Conservation (phyloP, 2,113 vertebrate genomes). For the Corvus hawaiiensis region DNA sequence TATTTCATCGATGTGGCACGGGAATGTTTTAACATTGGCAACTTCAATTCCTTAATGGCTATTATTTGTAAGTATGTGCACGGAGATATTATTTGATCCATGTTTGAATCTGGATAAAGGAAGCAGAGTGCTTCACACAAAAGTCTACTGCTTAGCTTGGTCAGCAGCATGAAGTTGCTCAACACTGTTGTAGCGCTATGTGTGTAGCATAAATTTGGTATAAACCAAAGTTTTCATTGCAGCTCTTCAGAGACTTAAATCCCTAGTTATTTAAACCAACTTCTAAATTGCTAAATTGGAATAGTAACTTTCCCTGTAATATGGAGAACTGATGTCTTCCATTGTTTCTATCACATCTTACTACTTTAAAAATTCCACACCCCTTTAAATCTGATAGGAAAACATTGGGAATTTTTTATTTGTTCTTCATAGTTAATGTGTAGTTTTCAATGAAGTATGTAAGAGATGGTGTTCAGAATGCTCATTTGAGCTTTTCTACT, state of each 20-base stretch:
- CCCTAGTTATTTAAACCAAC: neutral
- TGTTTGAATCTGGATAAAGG: neutral
- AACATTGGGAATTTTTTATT: neutral
- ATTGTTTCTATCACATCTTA: neutral
- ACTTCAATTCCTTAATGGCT: slow-evolving; percentile 98
- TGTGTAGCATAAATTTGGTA: neutral
- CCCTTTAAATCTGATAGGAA: neutral
- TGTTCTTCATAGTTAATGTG: neutral
- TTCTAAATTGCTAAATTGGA: neutral
- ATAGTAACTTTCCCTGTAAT: neutral
- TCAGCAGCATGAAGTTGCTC: neutral
- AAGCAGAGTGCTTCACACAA: neutral
- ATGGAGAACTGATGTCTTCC: neutral
- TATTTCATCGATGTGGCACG: slow-evolving; percentile 95
- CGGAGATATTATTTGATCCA: neutral
- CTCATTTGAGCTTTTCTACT: neutral
- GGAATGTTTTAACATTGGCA: slow-evolving; percentile 96
- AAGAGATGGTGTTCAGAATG: neutral
- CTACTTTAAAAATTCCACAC: neutral
- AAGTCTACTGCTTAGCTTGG: neutral
- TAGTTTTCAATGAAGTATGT: neutral
- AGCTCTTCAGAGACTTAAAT: neutral
- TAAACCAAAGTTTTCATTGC: neutral
- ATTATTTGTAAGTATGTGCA: slow-evolving; percentile 89
- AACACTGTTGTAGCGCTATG: neutral